Percentiles rank a stretch among this genome's conserved stretches.
phyloP scores from a whole-genome alignment of 2,113 vertebrate genomes.

The Drymodes brunneopygia region DNA sequence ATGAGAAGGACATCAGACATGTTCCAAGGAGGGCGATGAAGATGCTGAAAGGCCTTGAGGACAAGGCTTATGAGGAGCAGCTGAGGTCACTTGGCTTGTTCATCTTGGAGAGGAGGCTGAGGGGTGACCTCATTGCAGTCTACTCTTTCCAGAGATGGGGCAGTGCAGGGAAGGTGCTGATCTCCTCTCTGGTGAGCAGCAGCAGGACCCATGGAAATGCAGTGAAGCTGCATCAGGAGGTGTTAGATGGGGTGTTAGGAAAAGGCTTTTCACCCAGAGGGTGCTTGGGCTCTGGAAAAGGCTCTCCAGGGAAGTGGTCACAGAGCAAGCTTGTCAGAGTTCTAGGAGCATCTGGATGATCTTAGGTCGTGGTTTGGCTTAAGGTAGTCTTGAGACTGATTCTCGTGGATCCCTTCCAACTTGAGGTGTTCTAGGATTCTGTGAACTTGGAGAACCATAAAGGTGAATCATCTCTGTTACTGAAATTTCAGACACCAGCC shows the following conservation, averaged over 20 bases:
- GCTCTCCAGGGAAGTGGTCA: background rate
- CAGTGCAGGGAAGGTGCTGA: background rate
- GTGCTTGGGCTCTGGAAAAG: background rate
- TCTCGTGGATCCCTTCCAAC: background rate
- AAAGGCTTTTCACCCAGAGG: background rate
- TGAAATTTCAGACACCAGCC: background rate
- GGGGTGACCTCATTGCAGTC: accelerated
- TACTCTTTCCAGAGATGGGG: accelerated
- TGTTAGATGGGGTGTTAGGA: background rate
- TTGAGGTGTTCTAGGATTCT: background rate
- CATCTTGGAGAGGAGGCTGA: background rate
- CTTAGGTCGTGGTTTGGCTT: background rate
- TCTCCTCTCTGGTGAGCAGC: background rate
- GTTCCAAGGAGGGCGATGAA: background rate
- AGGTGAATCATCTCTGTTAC: background rate
- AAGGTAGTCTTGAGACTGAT: background rate
- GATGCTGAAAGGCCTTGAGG: background rate
- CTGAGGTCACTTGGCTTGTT: background rate
- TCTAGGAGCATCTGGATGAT: background rate
- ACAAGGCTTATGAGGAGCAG: background rate
- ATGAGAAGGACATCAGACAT: background rate
- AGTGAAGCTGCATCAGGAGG: background rate
- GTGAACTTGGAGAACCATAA: background rate
- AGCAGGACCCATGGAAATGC: background rate
- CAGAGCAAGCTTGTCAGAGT: background rate